These are phyloP conservation scores for Alexandromys fortis DNA, from an alignment of 2,113 vertebrate genomes.

Conservation along the genomic window DNA sequence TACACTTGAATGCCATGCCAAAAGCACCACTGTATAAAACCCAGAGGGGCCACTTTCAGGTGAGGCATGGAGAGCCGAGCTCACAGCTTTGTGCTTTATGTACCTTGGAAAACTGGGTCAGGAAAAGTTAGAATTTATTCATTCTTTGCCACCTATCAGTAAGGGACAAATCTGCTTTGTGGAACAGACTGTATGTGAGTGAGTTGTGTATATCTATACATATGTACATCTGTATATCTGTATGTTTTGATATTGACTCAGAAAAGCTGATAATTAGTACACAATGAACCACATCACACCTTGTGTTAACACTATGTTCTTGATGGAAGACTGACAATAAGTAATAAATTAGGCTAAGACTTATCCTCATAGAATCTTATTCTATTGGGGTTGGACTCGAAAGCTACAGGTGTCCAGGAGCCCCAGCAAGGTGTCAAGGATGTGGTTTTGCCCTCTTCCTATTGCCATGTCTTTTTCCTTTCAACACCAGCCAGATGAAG, in stretches of 20 bases:
- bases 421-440: background rate
- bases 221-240: background rate
- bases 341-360: background rate
- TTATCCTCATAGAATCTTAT: background rate
- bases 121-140: background rate
- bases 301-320: background rate
- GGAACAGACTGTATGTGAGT: background rate
- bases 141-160: background rate
- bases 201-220: background rate
- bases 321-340: background rate
- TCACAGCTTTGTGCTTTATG: background rate
- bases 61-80: rapidly evolving
- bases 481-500: background rate
- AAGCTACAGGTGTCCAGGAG: background rate
- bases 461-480: background rate
- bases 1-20: background rate
- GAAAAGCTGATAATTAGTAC: background rate
- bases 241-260: background rate
- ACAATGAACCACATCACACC: background rate
- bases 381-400: background rate
- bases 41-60: background rate
- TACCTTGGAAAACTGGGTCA: background rate
- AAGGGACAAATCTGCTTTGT: background rate
- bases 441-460: background rate
- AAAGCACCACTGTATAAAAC: background rate